Percentiles rank a stretch among this genome's conserved stretches.
Evolutionary conservation across 2,888 invertebrate genomes (phyloP).

Genomic region (Aporophyla nigra): DNA sequence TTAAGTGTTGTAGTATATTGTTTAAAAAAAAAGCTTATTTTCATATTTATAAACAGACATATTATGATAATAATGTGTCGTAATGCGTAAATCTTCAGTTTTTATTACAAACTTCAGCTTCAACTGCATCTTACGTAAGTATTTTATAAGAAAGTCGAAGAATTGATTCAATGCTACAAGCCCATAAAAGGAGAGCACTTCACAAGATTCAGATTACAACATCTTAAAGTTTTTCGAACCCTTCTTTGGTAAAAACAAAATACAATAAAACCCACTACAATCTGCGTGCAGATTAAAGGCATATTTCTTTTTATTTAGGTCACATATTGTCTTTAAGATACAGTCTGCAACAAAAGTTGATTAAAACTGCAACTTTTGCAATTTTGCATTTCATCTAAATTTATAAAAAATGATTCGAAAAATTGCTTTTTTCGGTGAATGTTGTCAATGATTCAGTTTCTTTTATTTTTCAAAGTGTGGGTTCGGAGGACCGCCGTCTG

Average conservation of each 20-base stretch:
- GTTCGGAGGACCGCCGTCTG: too few species aligned
- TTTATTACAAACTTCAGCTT: neutral
- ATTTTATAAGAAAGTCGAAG: neutral
- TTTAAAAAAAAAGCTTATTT: neutral
- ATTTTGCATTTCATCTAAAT: neutral
- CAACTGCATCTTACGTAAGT: neutral
- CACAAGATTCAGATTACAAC: neutral
- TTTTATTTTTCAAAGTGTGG: too few species aligned
- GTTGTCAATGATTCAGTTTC: too few species aligned
- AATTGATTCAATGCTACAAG: neutral
- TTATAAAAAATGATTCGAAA: neutral
- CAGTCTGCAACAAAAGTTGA: neutral
- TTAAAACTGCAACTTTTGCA: neutral
- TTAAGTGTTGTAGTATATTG: neutral
- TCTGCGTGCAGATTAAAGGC: neutral
- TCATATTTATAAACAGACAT: neutral
- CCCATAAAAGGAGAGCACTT: neutral
- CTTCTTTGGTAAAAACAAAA: slow-evolving; percentile 26
- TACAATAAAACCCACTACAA: slow-evolving; percentile 6
- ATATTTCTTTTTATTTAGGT: slow-evolving; percentile 21
- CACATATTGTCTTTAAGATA: neutral
- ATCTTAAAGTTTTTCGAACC: neutral
- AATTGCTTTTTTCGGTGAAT: too few species aligned
- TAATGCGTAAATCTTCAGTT: neutral
- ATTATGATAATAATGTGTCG: slow-evolving; percentile 9